Evolutionary conservation across 1,140 invertebrate species (phyloP).

Genomic region (Elymnias hypermnestra): DNA sequence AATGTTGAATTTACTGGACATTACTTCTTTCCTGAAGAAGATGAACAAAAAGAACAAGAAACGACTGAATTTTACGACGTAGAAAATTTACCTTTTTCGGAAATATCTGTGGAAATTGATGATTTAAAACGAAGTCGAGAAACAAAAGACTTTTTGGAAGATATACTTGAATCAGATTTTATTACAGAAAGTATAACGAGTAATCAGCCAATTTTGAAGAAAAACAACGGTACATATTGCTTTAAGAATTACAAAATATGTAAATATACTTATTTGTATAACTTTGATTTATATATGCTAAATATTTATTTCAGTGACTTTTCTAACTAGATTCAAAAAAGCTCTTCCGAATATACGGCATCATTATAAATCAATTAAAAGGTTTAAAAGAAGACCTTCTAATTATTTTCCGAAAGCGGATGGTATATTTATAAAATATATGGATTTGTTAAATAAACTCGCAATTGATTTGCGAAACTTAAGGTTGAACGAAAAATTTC

Average conservation of each 20-base stretch:
- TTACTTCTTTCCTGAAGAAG: constrained; percentile 65
- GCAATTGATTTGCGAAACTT: constrained; percentile 38
- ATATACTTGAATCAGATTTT: constrained; percentile 55
- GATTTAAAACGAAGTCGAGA: constrained; percentile 44
- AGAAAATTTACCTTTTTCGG: constrained; percentile 33
- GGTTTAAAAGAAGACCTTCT: neutral
- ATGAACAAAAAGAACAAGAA: constrained; percentile 30
- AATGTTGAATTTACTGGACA: constrained; percentile 59
- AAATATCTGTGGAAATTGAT: constrained; percentile 51
- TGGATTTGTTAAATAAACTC: constrained; percentile 30
- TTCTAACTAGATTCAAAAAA: no score
- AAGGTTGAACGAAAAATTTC: constrained; percentile 39
- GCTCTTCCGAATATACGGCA: no score
- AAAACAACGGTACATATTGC: constrained; percentile 9
- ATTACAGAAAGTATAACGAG: constrained; percentile 27
- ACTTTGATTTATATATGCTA: no score
- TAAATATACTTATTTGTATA: neutral
- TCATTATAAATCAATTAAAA: no score
- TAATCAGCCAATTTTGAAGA: constrained; percentile 9
- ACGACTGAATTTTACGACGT: constrained; percentile 42
- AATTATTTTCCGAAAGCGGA: neutral
- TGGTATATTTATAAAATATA: constrained; percentile 29
- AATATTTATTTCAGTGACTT: neutral
- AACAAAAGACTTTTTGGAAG: constrained; percentile 59
- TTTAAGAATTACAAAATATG: neutral